Evolutionary conservation across 1,140 invertebrate species (phyloP).

Genomic region (Nilaparvata lugens): DNA sequence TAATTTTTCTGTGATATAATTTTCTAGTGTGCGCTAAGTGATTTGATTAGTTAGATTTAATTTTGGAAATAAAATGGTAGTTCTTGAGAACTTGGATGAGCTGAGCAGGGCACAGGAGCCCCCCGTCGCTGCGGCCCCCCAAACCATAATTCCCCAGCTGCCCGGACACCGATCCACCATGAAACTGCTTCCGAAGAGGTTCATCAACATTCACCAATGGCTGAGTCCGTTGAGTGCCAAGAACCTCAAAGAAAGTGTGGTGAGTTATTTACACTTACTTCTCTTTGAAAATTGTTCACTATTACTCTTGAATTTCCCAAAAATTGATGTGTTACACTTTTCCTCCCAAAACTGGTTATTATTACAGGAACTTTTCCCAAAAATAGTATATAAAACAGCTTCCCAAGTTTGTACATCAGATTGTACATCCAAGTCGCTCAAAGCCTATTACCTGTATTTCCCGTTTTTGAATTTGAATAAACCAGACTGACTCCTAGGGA

Average conservation of each 20-base stretch:
- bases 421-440: too few relatives aligned
- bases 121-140: constrained; percentile 31
- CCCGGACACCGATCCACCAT: constrained; percentile 41
- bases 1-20: too few relatives aligned
- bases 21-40: too few relatives aligned
- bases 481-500: too few relatives aligned
- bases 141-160: constrained; percentile 11
- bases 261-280: constrained; percentile 43
- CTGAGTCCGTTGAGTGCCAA: constrained; percentile 64
- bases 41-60: too few relatives aligned
- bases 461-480: too few relatives aligned
- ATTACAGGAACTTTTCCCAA: too few relatives aligned
- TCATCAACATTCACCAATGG: constrained; percentile 81
- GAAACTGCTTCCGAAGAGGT: constrained; percentile 79
- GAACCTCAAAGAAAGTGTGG: constrained; percentile 56
- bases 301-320: background rate
- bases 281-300: background rate
- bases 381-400: too few relatives aligned
- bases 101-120: constrained; percentile 60
- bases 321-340: too few relatives aligned
- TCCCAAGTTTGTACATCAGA: too few relatives aligned
- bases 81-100: constrained; percentile 47
- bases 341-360: too few relatives aligned
- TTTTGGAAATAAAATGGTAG: constrained; percentile 45
- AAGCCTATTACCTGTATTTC: too few relatives aligned